Percentiles rank a stretch among this genome's conserved stretches.
Evolutionary conservation across 2,797 vertebrate species (phyloP).

Genomic region (Neolamprologus multifasciatus): DNA sequence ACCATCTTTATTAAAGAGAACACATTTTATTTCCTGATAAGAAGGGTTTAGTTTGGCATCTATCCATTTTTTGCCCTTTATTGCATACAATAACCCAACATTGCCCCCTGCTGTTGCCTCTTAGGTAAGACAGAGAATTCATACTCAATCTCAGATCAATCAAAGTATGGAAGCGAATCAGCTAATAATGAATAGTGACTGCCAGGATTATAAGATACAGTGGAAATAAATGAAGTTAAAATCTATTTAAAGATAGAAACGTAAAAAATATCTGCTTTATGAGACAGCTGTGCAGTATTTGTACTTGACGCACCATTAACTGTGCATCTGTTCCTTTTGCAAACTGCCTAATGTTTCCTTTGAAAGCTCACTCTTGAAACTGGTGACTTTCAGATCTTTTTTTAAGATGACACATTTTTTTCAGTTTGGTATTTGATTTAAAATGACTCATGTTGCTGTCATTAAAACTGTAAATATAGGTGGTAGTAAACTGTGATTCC

Average conservation of each 20-base stretch:
- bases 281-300: neutral
- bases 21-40: neutral
- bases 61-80: neutral
- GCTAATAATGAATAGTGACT: neutral
- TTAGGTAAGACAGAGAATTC: neutral
- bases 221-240: neutral
- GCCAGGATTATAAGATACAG: neutral
- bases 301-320: neutral
- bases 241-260: neutral
- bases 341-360: neutral
- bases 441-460: neutral
- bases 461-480: neutral
- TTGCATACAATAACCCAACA: conserved; percentile 18
- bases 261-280: neutral
- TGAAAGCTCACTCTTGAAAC: neutral
- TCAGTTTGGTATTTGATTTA: neutral
- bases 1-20: neutral
- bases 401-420: neutral
- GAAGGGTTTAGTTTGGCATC: neutral
- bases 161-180: neutral
- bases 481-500: neutral
- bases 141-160: neutral
- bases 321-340: neutral
- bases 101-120: conserved; percentile 51
- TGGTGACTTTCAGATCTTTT: neutral